Conservation (phyloP, 2,888 invertebrate genomes). For the Cremastinae sp. region DNA sequence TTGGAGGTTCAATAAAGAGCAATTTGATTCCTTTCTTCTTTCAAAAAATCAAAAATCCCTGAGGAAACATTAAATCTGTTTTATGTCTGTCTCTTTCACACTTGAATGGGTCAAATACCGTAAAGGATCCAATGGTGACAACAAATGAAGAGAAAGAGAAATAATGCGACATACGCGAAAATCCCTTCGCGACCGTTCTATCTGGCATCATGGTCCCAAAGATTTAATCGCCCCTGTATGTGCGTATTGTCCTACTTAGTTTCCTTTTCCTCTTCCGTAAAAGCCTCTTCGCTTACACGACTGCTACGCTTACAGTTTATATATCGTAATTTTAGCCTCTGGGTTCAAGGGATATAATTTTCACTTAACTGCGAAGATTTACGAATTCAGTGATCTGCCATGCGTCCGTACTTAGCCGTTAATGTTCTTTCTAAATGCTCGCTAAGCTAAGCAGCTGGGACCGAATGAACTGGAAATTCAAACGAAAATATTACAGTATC, state of each 20-base stretch:
- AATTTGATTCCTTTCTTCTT: too few species aligned
- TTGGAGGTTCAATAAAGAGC: too few species aligned
- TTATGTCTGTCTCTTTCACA: too few species aligned
- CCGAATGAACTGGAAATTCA: conserved; percentile 15
- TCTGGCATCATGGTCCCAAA: conserved; percentile 17
- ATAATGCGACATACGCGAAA: conserved; percentile 64
- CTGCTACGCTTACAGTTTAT: conserved; percentile 13
- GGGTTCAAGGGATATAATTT: conserved; percentile 49
- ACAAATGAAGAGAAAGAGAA: conserved; percentile 56
- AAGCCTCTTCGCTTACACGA: neutral
- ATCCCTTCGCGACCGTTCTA: conserved; percentile 64
- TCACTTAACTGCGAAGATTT: conserved; percentile 45
- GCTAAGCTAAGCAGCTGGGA: conserved; percentile 20
- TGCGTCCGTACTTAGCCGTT: neutral
- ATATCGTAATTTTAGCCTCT: conserved; percentile 18
- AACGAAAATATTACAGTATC: neutral
- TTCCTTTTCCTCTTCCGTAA: neutral
- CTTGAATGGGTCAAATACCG: too few species aligned
- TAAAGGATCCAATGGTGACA: conserved; percentile 11
- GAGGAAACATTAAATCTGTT: too few species aligned
- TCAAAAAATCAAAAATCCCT: too few species aligned
- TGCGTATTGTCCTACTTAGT: neutral
- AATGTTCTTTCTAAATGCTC: conserved; percentile 5
- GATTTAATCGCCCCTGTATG: conserved; percentile 57
- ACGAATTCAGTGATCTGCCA: conserved; percentile 27